These are phyloP conservation scores for Mormyrus lacerda DNA, from an alignment of 2,113 vertebrate species.

Conservation along the genomic window DNA sequence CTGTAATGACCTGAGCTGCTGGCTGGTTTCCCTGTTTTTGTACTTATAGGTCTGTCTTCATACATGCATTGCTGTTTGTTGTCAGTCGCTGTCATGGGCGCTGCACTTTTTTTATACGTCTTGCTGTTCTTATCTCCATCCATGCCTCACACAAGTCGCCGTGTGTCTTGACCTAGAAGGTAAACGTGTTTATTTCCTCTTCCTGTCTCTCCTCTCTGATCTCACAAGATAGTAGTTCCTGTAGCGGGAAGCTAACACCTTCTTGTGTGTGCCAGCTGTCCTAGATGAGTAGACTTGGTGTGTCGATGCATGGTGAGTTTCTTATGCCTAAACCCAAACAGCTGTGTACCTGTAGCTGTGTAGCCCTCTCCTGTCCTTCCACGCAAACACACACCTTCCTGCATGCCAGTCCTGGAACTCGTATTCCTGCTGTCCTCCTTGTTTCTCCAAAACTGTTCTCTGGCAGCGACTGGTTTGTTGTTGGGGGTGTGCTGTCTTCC, in stretches of 20 bases:
- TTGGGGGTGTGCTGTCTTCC: background rate
- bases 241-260: slow-evolving; percentile 4
- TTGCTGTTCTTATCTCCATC: slow-evolving; percentile 55
- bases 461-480: background rate
- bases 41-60: background rate
- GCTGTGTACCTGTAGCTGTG: too few relatives aligned
- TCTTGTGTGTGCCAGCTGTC: background rate
- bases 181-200: slow-evolving; percentile 40
- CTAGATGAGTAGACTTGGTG: slow-evolving; percentile 7
- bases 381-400: background rate
- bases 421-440: background rate
- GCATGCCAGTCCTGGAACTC: background rate
- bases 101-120: background rate
- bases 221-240: slow-evolving; percentile 6
- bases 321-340: background rate
- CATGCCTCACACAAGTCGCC: slow-evolving; percentile 63
- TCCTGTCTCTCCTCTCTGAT: background rate
- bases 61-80: background rate
- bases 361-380: background rate
- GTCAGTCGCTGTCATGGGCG: background rate
- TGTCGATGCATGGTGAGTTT: background rate
- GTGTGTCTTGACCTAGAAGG: slow-evolving; percentile 64
- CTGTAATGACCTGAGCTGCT: background rate
- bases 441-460: background rate
- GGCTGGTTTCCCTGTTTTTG: background rate